Conservation (phyloP, 2,797 vertebrate species). For the Synanceia verrucosa region DNA sequence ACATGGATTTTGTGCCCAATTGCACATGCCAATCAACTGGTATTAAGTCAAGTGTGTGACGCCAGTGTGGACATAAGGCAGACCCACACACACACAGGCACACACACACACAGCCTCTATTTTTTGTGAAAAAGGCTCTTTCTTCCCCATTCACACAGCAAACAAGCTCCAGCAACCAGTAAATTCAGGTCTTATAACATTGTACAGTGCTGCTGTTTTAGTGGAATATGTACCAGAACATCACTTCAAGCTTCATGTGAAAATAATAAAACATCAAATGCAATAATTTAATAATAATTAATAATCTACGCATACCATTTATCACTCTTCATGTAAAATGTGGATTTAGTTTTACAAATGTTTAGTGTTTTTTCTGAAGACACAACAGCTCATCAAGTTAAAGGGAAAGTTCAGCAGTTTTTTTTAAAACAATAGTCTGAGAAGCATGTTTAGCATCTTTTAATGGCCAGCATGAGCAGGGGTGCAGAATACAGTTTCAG, state of each 20-base stretch:
- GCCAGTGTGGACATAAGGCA: no score
- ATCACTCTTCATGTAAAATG: no score
- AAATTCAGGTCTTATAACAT: conserved; percentile 36
- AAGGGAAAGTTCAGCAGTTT: neutral
- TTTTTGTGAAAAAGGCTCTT: conserved; percentile 47
- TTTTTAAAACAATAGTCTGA: neutral
- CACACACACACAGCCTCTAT: conserved; percentile 9
- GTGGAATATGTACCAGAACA: neutral
- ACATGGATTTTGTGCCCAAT: no score
- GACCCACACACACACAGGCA: conserved; percentile 11
- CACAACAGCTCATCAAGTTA: neutral
- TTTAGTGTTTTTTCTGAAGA: neutral
- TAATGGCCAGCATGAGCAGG: neutral
- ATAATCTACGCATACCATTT: no score
- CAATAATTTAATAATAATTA: no score
- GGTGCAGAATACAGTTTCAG: neutral
- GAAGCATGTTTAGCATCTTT: neutral
- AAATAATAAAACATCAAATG: no score
- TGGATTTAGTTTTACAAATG: neutral
- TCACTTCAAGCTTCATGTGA: neutral
- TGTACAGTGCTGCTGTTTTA: conserved; percentile 16
- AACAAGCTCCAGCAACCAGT: conserved; percentile 43
- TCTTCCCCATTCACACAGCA: conserved; percentile 39
- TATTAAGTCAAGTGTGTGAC: no score
- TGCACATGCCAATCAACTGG: no score